Conservation (phyloP, 2,888 invertebrate genomes). For the Lithophane ornitopus region DNA sequence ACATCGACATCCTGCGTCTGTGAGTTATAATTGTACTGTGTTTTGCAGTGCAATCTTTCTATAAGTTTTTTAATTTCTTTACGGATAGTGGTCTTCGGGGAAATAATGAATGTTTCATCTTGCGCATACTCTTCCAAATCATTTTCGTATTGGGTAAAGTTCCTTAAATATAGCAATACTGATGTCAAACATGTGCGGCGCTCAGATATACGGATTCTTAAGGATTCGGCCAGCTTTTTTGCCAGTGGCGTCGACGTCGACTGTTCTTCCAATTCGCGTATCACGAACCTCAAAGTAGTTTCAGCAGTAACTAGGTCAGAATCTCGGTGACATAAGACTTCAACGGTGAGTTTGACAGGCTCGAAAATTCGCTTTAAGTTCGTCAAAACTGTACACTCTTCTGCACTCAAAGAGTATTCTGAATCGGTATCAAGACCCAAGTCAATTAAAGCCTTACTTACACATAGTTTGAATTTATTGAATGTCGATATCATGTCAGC, state of each 20-base stretch:
- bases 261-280: slow-evolving; percentile 55
- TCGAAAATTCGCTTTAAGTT: slow-evolving; percentile 32
- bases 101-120: slow-evolving; percentile 37
- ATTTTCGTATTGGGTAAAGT: slow-evolving; percentile 35
- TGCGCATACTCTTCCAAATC: slow-evolving; percentile 46
- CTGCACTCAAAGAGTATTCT: slow-evolving; percentile 52
- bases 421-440: slow-evolving; percentile 44
- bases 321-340: slow-evolving; percentile 55
- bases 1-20: slow-evolving; percentile 22
- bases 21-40: slow-evolving; percentile 15
- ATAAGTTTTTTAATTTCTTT: slow-evolving; percentile 41
- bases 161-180: slow-evolving; percentile 43
- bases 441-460: slow-evolving; percentile 58
- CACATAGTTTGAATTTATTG: slow-evolving; percentile 51
- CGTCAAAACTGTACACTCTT: slow-evolving; percentile 39
- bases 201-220: slow-evolving; percentile 52
- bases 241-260: slow-evolving; percentile 42
- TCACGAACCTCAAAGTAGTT: slow-evolving; percentile 53
- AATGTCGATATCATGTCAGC: slow-evolving; percentile 3
- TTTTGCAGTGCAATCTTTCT: slow-evolving; percentile 36
- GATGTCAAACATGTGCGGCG: slow-evolving; percentile 47
- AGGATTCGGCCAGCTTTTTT: slow-evolving; percentile 45
- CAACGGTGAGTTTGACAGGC: slow-evolving; percentile 48
- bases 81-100: slow-evolving; percentile 28
- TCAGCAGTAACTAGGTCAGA: slow-evolving; percentile 54